Evolutionary conservation across 2,888 invertebrate genomes (phyloP).

Genomic region (Trilocha varians): DNA sequence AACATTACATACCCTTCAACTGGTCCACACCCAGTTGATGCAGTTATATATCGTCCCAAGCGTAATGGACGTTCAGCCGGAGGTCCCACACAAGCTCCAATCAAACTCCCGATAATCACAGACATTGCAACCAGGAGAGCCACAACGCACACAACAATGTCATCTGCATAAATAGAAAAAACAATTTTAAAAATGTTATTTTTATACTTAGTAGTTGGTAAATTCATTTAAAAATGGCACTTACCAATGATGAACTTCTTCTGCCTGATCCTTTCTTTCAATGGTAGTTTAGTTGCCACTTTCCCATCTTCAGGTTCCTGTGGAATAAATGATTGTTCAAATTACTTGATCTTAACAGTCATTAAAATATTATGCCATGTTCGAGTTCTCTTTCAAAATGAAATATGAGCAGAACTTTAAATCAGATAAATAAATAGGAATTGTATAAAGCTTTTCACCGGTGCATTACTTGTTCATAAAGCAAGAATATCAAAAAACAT

Average conservation of each 20-base stretch:
- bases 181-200: background rate
- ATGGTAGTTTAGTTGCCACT: slow-evolving; percentile 64
- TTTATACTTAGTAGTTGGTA: background rate
- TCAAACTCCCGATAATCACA: slow-evolving; percentile 76
- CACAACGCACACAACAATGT: slow-evolving; percentile 70
- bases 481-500: too few relatives aligned
- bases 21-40: slow-evolving; percentile 83
- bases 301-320: slow-evolving; percentile 72
- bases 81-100: slow-evolving; percentile 67
- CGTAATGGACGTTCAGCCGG: slow-evolving; percentile 76
- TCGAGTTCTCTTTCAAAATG: too few relatives aligned
- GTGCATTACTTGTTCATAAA: too few relatives aligned
- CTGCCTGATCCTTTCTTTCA: slow-evolving; percentile 74
- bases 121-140: slow-evolving; percentile 76
- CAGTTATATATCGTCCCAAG: slow-evolving; percentile 80
- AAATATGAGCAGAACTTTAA: too few relatives aligned
- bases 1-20: slow-evolving; percentile 77
- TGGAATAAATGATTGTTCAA: too few relatives aligned
- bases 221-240: slow-evolving; percentile 9
- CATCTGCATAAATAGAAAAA: slow-evolving; percentile 42
- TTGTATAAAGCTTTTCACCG: too few relatives aligned
- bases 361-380: too few relatives aligned
- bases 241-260: slow-evolving; percentile 79
- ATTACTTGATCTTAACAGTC: too few relatives aligned
- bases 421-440: too few relatives aligned